Evolutionary conservation across 2,113 vertebrate genomes (phyloP).

Genomic region (Aspiorhynchus laticeps): DNA sequence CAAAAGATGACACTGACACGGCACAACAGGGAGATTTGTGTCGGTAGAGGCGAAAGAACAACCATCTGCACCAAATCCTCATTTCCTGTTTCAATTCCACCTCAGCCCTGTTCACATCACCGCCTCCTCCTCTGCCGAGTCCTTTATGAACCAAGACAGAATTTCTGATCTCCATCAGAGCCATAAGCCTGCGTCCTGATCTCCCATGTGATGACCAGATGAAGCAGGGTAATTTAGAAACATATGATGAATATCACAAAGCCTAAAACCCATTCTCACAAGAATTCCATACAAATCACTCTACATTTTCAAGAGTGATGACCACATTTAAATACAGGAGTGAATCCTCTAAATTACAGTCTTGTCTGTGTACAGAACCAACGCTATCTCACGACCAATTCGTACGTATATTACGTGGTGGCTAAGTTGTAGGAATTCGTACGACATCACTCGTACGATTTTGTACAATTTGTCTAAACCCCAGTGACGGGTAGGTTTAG

Average conservation of each 20-base stretch:
- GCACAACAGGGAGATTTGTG: conserved; percentile 40
- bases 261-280: not conserved
- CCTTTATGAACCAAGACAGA: not conserved
- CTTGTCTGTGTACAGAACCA: no score
- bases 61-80: conserved; percentile 45
- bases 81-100: conserved; percentile 5
- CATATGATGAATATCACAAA: not conserved
- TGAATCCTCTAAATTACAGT: no score
- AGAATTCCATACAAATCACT: not conserved
- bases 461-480: no score
- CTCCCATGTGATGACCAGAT: not conserved
- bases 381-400: no score
- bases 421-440: no score
- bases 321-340: no score
- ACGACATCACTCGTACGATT: no score
- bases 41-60: not conserved
- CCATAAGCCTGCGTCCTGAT: not conserved
- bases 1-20: conserved; percentile 19
- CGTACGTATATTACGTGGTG: no score
- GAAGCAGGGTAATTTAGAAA: not conserved
- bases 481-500: no score
- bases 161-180: conserved; percentile 9
- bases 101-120: conserved; percentile 7
- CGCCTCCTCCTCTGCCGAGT: not conserved
- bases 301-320: no score